A percentile compares a stretch with the other conserved stretches of the same genome.
These are phyloP conservation scores for Folsomia candida DNA, from an alignment of 2,888 invertebrate genomes.

Conservation along the genomic window DNA sequence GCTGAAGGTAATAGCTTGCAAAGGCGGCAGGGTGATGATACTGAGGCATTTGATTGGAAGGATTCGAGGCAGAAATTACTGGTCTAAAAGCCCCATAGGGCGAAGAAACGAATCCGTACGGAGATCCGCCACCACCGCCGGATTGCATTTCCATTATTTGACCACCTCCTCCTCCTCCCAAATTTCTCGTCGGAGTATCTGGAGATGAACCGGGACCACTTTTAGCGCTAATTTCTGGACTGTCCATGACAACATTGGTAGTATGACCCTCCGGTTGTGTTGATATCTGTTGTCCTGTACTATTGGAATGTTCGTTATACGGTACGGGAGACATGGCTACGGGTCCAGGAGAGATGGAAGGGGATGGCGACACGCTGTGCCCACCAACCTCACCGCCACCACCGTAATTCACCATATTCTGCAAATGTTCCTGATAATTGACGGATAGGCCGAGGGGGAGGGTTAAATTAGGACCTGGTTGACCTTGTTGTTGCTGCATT, in stretches of 20 bases:
- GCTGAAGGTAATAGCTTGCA: constrained; percentile 40
- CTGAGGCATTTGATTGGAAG: constrained; percentile 17
- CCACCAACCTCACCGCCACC: neutral
- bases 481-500: constrained; percentile 12
- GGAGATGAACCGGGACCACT: constrained; percentile 43
- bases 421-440: constrained; percentile 31
- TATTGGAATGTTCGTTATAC: constrained; percentile 23
- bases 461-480: neutral
- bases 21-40: constrained; percentile 32
- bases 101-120: constrained; percentile 25
- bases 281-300: too few species aligned
- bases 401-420: constrained; percentile 28
- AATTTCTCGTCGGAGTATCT: constrained; percentile 39
- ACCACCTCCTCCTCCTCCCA: constrained; percentile 19
- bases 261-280: neutral
- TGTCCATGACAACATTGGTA: neutral
- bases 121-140: constrained; percentile 6
- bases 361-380: constrained; percentile 35
- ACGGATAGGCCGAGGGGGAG: too few species aligned
- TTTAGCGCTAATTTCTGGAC: constrained; percentile 14
- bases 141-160: constrained; percentile 8
- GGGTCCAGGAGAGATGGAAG: constrained; percentile 41
- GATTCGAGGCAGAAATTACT: constrained; percentile 21
- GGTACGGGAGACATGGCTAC: constrained; percentile 33
- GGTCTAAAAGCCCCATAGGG: constrained; percentile 40